These are phyloP conservation scores for Capreolus pygargus DNA, from an alignment of 2,113 vertebrate species.

Conservation along the genomic window DNA sequence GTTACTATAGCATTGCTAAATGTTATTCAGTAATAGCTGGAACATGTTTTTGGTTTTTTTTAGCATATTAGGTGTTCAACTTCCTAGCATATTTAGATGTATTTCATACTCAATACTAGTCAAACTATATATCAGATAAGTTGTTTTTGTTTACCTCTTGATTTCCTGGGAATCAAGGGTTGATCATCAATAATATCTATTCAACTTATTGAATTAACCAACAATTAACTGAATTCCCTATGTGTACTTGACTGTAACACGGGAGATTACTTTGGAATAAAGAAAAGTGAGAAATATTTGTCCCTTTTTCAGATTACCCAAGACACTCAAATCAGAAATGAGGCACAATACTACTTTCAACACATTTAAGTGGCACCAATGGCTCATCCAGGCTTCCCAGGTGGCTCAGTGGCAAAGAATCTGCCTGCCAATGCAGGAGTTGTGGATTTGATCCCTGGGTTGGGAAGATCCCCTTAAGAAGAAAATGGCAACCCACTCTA, in stretches of 20 bases:
- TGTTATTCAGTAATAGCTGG: neutral
- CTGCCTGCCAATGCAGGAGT: neutral
- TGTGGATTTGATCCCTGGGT: neutral
- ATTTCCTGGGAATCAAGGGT: neutral
- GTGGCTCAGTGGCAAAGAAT: neutral
- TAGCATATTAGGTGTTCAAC: neutral
- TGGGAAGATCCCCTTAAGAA: neutral
- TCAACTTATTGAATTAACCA: neutral
- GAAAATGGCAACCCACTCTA: neutral
- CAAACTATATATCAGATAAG: neutral
- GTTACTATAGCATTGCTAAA: neutral
- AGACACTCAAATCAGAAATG: neutral
- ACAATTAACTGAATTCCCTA: neutral
- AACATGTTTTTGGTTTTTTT: neutral
- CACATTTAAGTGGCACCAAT: neutral
- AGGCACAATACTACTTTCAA: neutral
- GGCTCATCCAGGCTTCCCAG: neutral
- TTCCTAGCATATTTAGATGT: neutral
- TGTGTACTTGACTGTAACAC: neutral
- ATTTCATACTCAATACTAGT: neutral
- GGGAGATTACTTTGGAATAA: neutral
- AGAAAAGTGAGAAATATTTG: neutral
- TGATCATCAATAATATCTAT: neutral
- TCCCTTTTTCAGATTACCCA: neutral
- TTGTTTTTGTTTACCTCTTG: neutral